Percentiles rank a stretch among this genome's conserved stretches.
phyloP scores from a whole-genome alignment of 2,113 vertebrate species.

The Salvelinus alpinus region DNA sequence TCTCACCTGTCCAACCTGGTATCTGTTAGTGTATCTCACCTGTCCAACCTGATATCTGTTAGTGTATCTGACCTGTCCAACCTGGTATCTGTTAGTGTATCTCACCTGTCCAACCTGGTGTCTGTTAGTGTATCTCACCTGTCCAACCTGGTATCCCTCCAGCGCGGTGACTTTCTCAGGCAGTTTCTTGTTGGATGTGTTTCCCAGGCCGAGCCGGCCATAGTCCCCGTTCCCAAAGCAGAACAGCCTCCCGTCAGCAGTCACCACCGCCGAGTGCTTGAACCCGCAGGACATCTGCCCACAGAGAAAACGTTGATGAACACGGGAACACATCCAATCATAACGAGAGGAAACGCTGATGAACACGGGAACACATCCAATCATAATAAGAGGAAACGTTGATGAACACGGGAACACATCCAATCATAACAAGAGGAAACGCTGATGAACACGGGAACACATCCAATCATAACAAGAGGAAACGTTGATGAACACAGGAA shows the following conservation, averaged over 20 bases:
- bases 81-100: too few relatives aligned
- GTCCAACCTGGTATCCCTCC: slow-evolving; percentile 75
- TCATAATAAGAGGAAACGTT: too few relatives aligned
- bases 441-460: not conserved
- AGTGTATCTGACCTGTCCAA: too few relatives aligned
- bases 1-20: too few relatives aligned
- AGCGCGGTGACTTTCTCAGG: slow-evolving; percentile 79
- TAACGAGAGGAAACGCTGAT: not conserved
- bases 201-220: slow-evolving; percentile 77
- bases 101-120: too few relatives aligned
- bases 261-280: slow-evolving; percentile 80
- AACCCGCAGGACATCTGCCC: slow-evolving; percentile 79
- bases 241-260: slow-evolving; percentile 78
- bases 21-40: too few relatives aligned
- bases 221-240: slow-evolving; percentile 81
- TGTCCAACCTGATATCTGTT: too few relatives aligned
- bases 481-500: not conserved
- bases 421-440: too few relatives aligned
- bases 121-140: slow-evolving; percentile 73
- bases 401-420: not conserved
- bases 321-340: not conserved
- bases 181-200: slow-evolving; percentile 81
- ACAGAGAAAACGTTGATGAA: not conserved
- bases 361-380: not conserved
- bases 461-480: too few relatives aligned